phyloP scores from a whole-genome alignment of 2,888 invertebrate species.

The Coecobrya sp. region DNA sequence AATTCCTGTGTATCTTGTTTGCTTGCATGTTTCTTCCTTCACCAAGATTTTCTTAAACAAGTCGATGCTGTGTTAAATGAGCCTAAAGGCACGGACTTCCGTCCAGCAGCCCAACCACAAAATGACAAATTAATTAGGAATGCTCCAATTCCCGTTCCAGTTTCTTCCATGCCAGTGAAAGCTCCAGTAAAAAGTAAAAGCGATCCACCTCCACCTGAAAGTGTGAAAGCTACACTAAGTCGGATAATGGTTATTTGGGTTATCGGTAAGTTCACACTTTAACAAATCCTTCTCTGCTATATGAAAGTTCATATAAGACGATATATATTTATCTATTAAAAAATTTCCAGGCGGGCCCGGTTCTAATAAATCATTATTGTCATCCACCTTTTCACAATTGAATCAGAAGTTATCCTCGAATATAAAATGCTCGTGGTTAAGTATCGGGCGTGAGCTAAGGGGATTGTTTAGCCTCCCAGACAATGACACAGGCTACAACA shows the following conservation, averaged over 20 bases:
- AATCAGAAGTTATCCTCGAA: conserved; percentile 88
- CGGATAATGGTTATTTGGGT: conserved; percentile 88
- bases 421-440: conserved; percentile 92
- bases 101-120: conserved; percentile 90
- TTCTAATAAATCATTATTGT: conserved; percentile 95
- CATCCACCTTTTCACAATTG: conserved; percentile 88
- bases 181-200: conserved; percentile 72
- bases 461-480: conserved; percentile 89
- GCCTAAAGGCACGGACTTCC: conserved; percentile 88
- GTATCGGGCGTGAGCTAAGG: conserved; percentile 93
- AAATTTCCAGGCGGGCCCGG: conserved; percentile 93
- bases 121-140: conserved; percentile 89
- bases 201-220: conserved; percentile 68
- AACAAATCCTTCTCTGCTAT: too few species aligned
- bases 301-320: background rate
- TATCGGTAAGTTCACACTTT: conserved; percentile 87
- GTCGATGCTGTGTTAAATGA: conserved; percentile 92
- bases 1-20: too few species aligned
- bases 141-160: conserved; percentile 86
- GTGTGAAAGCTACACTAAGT: conserved; percentile 80
- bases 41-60: conserved; percentile 93
- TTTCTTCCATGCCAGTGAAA: conserved; percentile 76
- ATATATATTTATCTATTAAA: background rate
- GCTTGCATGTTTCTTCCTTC: too few species aligned
- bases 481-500: conserved; percentile 87